phyloP scores from a whole-genome alignment of 2,888 invertebrate species.

The Noctuana brunneofusca region DNA sequence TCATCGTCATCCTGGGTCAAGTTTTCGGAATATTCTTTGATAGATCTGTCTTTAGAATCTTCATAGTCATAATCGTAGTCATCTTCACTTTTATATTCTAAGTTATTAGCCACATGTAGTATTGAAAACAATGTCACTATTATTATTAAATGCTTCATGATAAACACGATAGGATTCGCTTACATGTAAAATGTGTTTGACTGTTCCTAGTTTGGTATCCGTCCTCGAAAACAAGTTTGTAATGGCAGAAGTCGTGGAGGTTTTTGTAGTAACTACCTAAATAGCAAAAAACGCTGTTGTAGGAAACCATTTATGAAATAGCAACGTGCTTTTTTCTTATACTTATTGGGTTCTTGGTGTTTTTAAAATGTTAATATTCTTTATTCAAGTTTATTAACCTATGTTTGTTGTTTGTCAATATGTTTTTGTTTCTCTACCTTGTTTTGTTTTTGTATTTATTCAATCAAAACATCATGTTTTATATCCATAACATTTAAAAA shows the following conservation, averaged over 20 bases:
- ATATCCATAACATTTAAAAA: no score
- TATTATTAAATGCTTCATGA: constrained; percentile 40
- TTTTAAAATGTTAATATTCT: not conserved
- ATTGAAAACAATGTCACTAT: constrained; percentile 32
- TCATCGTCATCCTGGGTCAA: constrained; percentile 32
- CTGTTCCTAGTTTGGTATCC: constrained; percentile 21
- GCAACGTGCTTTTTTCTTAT: not conserved
- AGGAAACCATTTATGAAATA: constrained; percentile 5
- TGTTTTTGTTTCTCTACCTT: not conserved
- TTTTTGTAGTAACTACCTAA: constrained; percentile 19
- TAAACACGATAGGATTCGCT: constrained; percentile 22
- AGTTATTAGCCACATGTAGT: constrained; percentile 30
- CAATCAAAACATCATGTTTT: no score
- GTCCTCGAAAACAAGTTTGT: constrained; percentile 39
- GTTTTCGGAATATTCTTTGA: constrained; percentile 18
- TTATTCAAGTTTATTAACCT: not conserved
- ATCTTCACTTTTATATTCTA: constrained; percentile 37
- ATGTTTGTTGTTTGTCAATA: no score
- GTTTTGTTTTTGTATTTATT: no score
- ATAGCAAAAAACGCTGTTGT: constrained; percentile 23
- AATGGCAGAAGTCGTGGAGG: constrained; percentile 17
- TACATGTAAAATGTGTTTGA: constrained; percentile 38
- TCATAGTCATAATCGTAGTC: constrained; percentile 19
- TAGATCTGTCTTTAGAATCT: constrained; percentile 25
- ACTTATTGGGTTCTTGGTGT: not conserved